phyloP scores from a whole-genome alignment of 2,888 invertebrate genomes.

The Patella depressa region DNA sequence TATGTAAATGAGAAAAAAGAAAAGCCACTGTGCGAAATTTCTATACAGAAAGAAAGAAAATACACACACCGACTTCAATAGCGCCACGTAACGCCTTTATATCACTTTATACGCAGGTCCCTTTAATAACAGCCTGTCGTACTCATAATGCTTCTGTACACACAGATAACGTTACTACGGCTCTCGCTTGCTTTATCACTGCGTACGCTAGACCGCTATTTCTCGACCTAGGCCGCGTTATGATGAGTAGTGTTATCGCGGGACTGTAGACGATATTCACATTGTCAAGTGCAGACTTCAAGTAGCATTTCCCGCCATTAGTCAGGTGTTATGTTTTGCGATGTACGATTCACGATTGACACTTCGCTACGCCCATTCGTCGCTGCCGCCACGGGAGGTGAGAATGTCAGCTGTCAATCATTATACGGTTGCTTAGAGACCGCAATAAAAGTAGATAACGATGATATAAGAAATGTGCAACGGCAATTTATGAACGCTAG shows the following conservation, averaged over 20 bases:
- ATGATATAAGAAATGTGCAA: neutral
- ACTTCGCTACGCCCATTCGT: constrained; percentile 11
- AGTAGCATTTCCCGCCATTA: constrained; percentile 11
- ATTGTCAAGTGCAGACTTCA: constrained; percentile 10
- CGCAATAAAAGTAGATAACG: constrained; percentile 9
- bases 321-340: constrained; percentile 13
- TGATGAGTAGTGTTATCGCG: neutral
- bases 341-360: constrained; percentile 12
- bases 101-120: too few species aligned
- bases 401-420: constrained; percentile 12
- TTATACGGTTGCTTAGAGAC: constrained; percentile 10
- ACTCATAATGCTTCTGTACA: too few species aligned
- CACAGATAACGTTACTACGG: too few species aligned
- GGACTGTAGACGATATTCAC: constrained; percentile 10
- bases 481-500: too few species aligned
- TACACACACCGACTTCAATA: too few species aligned
- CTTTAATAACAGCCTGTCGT: too few species aligned
- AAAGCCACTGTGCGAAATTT: too few species aligned
- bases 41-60: too few species aligned
- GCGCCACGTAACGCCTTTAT: too few species aligned
- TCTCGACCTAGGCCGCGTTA: neutral
- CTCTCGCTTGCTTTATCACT: neutral
- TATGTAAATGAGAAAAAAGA: too few species aligned
- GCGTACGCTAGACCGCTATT: neutral
- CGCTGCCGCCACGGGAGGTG: constrained; percentile 2